These are phyloP conservation scores for Passerculus sandwichensis DNA, from an alignment of 2,797 vertebrate genomes.

Conservation along the genomic window DNA sequence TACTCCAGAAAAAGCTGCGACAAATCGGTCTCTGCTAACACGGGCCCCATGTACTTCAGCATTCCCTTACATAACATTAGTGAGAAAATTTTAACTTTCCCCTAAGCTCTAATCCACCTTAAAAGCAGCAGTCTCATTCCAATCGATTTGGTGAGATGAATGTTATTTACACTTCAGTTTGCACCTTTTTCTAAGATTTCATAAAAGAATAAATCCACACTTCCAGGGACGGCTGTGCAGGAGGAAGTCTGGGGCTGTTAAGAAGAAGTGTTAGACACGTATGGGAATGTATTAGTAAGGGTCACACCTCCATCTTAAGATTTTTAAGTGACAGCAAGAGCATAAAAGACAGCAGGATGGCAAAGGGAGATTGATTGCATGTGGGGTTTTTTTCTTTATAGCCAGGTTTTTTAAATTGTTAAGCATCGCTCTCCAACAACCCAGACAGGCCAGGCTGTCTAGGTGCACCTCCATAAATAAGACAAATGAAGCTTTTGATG, in stretches of 20 bases:
- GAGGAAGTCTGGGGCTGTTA: constrained; percentile 77
- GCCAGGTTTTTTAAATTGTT: not conserved
- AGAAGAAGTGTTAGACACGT: constrained; percentile 79
- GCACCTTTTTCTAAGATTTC: constrained; percentile 77
- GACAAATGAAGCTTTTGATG: constrained; percentile 14
- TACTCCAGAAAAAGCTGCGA: constrained; percentile 16
- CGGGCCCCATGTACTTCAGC: not conserved
- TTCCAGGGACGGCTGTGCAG: constrained; percentile 69
- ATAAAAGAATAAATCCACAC: constrained; percentile 82
- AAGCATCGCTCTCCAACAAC: not conserved
- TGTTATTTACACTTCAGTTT: constrained; percentile 83
- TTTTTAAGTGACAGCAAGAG: constrained; percentile 71
- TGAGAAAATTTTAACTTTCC: constrained; percentile 31
- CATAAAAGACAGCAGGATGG: constrained; percentile 50
- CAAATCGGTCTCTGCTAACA: not conserved
- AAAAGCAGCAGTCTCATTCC: constrained; percentile 65
- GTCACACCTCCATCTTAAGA: constrained; percentile 77
- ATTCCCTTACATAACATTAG: constrained; percentile 14
- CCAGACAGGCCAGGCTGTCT: not conserved
- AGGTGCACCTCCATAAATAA: not conserved
- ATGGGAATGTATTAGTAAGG: constrained; percentile 80
- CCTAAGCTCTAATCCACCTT: constrained; percentile 56
- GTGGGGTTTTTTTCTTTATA: constrained; percentile 23
- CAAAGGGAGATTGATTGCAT: constrained; percentile 39
- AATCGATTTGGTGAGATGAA: constrained; percentile 77